Evolutionary conservation across 2,888 invertebrate genomes (phyloP).

Genomic region (Dinocampus coccinellae): DNA sequence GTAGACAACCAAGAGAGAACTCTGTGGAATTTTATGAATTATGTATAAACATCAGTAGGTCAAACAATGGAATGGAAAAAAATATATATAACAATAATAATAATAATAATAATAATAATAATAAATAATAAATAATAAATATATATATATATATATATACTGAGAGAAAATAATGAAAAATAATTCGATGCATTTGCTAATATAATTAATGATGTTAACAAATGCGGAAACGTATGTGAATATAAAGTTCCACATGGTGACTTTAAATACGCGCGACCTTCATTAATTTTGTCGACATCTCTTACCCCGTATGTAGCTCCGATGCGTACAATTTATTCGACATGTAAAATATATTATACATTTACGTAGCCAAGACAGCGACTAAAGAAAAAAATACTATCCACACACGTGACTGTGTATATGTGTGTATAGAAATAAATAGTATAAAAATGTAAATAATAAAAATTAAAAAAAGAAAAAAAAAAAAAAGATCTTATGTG

Average conservation of each 20-base stretch:
- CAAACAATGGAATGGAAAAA: neutral
- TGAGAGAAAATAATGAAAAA: neutral
- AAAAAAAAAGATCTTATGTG: neutral
- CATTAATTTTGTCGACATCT: conserved; percentile 32
- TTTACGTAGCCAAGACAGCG: neutral
- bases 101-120: too few relatives aligned
- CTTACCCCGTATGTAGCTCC: conserved; percentile 9
- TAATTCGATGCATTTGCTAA: conserved; percentile 18
- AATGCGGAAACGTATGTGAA: conserved; percentile 27
- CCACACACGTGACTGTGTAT: neutral
- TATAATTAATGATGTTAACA: conserved; percentile 32
- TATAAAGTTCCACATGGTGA: conserved; percentile 25
- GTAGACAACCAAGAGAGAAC: neutral
- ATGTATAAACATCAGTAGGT: neutral
- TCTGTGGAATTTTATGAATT: conserved; percentile 7
- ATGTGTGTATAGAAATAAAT: too few relatives aligned
- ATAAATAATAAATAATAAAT: neutral
- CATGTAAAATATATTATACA: neutral
- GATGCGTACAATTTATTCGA: conserved; percentile 37
- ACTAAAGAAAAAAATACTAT: neutral
- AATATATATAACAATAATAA: too few relatives aligned
- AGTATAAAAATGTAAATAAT: neutral
- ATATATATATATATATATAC: neutral
- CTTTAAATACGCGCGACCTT: conserved; percentile 25
- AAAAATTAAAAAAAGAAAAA: too few relatives aligned